Percentiles rank a stretch among this genome's conserved stretches.
phyloP scores from a whole-genome alignment of 2,888 invertebrate species.

The Aricia artaxerxes region DNA sequence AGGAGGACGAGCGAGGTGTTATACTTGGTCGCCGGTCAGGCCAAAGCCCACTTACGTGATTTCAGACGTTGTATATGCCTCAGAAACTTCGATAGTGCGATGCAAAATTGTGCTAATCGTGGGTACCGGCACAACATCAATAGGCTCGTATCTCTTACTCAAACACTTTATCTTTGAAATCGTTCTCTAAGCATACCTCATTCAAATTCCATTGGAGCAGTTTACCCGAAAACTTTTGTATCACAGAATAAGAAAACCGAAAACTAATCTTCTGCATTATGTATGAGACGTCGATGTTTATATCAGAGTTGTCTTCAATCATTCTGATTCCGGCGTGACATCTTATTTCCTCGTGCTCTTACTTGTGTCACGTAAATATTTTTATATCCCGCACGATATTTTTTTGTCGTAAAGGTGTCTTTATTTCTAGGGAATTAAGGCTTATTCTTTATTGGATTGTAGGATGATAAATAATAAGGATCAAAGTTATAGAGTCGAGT shows the following conservation, averaged over 20 bases:
- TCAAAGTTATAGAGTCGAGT: no score
- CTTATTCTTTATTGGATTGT: no score
- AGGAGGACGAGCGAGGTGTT: no score
- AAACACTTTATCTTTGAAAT: neutral
- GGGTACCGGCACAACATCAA: neutral
- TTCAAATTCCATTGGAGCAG: neutral
- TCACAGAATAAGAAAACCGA: neutral
- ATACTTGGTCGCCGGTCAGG: no score
- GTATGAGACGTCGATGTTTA: constrained; percentile 31
- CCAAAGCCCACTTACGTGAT: no score
- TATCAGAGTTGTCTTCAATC: constrained; percentile 36
- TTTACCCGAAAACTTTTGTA: constrained; percentile 1
- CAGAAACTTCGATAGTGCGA: no score
- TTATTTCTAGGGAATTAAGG: neutral
- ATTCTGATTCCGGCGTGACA: constrained; percentile 35
- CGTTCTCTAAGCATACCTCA: neutral
- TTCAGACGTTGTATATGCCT: no score
- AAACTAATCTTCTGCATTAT: constrained; percentile 30
- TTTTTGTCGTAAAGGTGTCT: neutral
- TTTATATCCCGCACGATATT: constrained; percentile 13
- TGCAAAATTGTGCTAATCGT: no score
- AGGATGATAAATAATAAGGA: no score
- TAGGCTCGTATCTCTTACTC: neutral
- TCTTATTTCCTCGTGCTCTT: constrained; percentile 35
- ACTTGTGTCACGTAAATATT: constrained; percentile 24